Base-by-base conservation (phyloP, 2,113 vertebrate genomes). In the Sapayoa aenigma region DNA sequence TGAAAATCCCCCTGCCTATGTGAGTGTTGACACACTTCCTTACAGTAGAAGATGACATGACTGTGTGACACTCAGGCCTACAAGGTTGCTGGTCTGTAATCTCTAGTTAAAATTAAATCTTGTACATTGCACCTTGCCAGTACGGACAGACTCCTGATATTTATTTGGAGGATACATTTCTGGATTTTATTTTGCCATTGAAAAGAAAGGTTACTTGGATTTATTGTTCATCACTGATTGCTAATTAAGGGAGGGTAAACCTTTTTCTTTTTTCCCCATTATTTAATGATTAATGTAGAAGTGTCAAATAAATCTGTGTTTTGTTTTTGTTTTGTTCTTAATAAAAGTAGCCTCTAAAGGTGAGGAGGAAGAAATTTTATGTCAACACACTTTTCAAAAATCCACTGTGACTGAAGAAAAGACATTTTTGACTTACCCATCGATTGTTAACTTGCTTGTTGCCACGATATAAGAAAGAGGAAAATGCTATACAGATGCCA, bases 21-120 rank as follows among this genome's bases (percentile, higher is more conserved):
- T 93, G 94, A 97, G 81, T 94, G 92, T 76, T 97, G 97, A 97
- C 87, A 94, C 46, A 13, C 58, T 95, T 75, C 6, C 62, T 97
- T 95, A 96, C 23, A 47, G 95, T 73, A 95, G 93, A 95, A 97
- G 96, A 95, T 98, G 96, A 97, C 97, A 94, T 90, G 96, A 86
- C 90, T 96, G 7, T 97, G 97, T 98, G 97, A 97, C 97, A 97
- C 97, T 96, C 95, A 95, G 96, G 93, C 91, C 90, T 97, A 95
- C 85, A 94, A 95, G 96, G 92, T 96, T 97, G 77, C 81, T 33
- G 46, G 86, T 76, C 94, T 97, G 93, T 97, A 98, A 97, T 97
- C 95, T 97, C 96, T 96, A 96, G 95, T 97, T 97, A 97, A 97
- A 98, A 97, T 93, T 98, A 96, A 97, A 97, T 98, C 93, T 97